phyloP scores from a whole-genome alignment of 2,888 invertebrate species.

The Caenorhabditis sp. region DNA sequence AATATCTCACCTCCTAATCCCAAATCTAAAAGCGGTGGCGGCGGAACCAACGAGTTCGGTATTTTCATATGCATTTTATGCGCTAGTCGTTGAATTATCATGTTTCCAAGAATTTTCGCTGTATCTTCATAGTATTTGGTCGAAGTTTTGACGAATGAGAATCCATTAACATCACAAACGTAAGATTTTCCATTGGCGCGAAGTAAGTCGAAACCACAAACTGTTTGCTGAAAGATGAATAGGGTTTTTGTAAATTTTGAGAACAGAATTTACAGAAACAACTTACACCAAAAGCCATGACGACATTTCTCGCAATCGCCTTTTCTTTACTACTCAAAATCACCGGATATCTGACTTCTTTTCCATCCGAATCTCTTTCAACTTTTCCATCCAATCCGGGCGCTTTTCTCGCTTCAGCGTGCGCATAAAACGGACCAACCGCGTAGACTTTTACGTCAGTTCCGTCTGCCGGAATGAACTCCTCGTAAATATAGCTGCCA shows the following conservation, averaged over 20 bases:
- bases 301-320: conserved; percentile 94
- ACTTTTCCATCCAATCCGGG: conserved; percentile 79
- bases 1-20: conserved; percentile 46
- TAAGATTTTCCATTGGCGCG: conserved; percentile 97
- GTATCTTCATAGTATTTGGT: conserved; percentile 99
- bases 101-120: conserved; percentile 96
- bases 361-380: conserved; percentile 93
- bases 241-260: too few species aligned
- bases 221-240: conserved; percentile 81
- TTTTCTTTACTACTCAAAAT: conserved; percentile 96
- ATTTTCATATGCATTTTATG: conserved; percentile 93
- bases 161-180: conserved; percentile 99
- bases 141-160: conserved; percentile 99
- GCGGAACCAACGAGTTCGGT: conserved; percentile 80
- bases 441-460: conserved; percentile 88
- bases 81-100: conserved; percentile 92
- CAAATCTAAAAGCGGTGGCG: conserved; percentile 52
- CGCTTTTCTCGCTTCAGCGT: conserved; percentile 97
- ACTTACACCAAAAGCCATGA: conserved; percentile 75
- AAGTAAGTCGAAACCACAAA: conserved; percentile 96
- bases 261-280: not conserved
- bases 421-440: conserved; percentile 98
- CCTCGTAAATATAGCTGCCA: conserved; percentile 98
- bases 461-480: conserved; percentile 99
- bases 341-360: conserved; percentile 94